Base-by-base conservation (phyloP, 2,113 vertebrate genomes). In the Macrotus californicus region DNA sequence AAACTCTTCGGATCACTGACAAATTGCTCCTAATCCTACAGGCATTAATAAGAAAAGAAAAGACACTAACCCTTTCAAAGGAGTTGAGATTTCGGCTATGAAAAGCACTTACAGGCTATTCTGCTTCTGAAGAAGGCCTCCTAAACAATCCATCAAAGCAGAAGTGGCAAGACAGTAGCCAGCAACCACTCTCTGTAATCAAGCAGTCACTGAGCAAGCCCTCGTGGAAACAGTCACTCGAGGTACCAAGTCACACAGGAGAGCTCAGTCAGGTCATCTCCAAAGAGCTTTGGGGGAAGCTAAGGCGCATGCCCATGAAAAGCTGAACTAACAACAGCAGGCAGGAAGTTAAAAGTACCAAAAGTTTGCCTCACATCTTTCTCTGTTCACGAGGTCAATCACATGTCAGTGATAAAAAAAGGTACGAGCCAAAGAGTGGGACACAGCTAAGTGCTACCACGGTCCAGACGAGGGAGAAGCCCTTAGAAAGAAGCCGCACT, bases 21-120 rank as follows among this genome's bases (percentile, higher is more conserved):
- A 85, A 89, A 94, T 36, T 70, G 73, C 73, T 67, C 88, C 31
- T 91, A 83, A 95, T 91, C 87, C 94, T 36, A 54, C 4, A 87
- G 43, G 69, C 64, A 80, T 77, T 96, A 95, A 93, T 75, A 93
- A 75, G 69, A 82, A 64, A 84, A 39, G 50, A 93, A 66, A 61
- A 43, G 24, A 64, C 64, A 81, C n/a, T 72, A 80, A 72, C n/a
- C 26, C 59, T 92, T 92, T 87, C 80, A 92, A 94, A 96, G 64
- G 59, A 75, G 19, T 54, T 2, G 75, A 87, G 24, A 72, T 54
- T 72, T 92, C 70, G 79, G 73, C 34, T 54, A 22, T 31, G 89
- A 96, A 96, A 93, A 89, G 92, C 80, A 94, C 94, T 94, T 75
- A 84, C 0, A 67, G 64, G 36, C 46, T 79, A 81, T 83, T 85